Percentiles rank a stretch among this genome's conserved stretches.
These are phyloP conservation scores for Lordiphosa mommai DNA, from an alignment of 1,140 invertebrate species.

Conservation along the genomic window DNA sequence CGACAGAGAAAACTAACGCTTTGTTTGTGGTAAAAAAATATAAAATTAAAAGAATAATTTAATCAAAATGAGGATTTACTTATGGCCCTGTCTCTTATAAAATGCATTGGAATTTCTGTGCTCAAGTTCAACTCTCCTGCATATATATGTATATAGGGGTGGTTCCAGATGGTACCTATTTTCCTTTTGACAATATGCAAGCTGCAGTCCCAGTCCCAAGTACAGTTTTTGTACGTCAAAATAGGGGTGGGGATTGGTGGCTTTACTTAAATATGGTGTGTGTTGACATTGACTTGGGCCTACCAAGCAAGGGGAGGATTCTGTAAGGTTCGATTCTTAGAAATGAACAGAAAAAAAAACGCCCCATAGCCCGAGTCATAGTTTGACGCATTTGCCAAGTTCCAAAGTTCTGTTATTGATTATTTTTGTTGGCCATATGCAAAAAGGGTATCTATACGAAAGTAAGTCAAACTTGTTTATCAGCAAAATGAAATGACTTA, in stretches of 20 bases:
- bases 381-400: conserved; percentile 47
- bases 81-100: background rate
- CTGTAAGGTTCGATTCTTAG: conserved; percentile 37
- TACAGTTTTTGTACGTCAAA: conserved; percentile 40
- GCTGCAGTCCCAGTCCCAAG: conserved; percentile 47
- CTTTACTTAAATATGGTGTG: conserved; percentile 8
- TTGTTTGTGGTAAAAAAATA: conserved; percentile 75
- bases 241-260: conserved; percentile 40
- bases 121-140: background rate
- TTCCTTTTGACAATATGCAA: conserved; percentile 37
- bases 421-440: conserved; percentile 62
- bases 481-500: conserved; percentile 55
- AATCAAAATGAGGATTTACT: background rate
- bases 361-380: conserved; percentile 22
- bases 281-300: conserved; percentile 66
- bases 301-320: conserved; percentile 66
- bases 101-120: conserved; percentile 16
- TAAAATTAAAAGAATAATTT: conserved; percentile 6
- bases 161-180: conserved; percentile 20
- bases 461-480: conserved; percentile 76
- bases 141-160: conserved; percentile 25
- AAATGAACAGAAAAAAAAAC: conserved; percentile 27
- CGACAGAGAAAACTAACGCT: conserved; percentile 78
- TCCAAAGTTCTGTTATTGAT: conserved; percentile 71
- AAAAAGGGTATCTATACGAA: conserved; percentile 42